Base-by-base conservation (phyloP, 1,140 invertebrate species). In the Musca domestica region DNA sequence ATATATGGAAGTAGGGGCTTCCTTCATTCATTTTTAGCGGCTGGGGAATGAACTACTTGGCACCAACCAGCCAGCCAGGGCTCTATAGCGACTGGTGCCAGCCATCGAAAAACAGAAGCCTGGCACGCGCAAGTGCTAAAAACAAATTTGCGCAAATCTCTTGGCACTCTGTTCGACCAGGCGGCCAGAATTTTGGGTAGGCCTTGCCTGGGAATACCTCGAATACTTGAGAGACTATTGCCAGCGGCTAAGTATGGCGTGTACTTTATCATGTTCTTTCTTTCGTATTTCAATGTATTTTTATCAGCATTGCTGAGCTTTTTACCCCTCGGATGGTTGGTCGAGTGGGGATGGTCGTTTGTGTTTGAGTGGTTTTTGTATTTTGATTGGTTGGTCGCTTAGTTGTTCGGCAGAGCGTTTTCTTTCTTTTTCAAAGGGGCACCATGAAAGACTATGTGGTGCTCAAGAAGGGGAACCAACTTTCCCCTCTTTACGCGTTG, bases 141-240 rank as follows among this genome's bases (percentile, higher is more conserved):
- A 68, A 41, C 70, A 76, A 75, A 78, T 80, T 76, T 75, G 76
- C 79, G 79, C 68, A 71, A 71, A 71, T 67, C 70, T 80, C 77
- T 74, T 80, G 77, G 77, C 70, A 80, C 77, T 80, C 77, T 77
- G 80, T 76, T 52, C 66, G 68, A 77, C 71, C 74, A 80, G 77
- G 77, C 71, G 58, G 52, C 34, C 73, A 80, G 74, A 41, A 49
- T 27, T 30, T 15, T 10, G 3, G 12, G 49, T n/a, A 66, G 23
- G 56, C 7, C 56, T 61, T 34, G 7, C 2, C 6, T 41, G 4
- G 27, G 34, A 61, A 61, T 61, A 34, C 56, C 56, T 17, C 2
- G 41, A 34, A 61, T 61, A 61, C 14, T 19, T 61, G 27, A 17
- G 20, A 14, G n/a, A 25, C 52, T 19, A 20, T 9, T 30, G 27